Percentiles rank a stretch among this genome's conserved stretches.
Conservation (phyloP, 1,140 invertebrate genomes). For the Trypoxylus dichotomus region DNA sequence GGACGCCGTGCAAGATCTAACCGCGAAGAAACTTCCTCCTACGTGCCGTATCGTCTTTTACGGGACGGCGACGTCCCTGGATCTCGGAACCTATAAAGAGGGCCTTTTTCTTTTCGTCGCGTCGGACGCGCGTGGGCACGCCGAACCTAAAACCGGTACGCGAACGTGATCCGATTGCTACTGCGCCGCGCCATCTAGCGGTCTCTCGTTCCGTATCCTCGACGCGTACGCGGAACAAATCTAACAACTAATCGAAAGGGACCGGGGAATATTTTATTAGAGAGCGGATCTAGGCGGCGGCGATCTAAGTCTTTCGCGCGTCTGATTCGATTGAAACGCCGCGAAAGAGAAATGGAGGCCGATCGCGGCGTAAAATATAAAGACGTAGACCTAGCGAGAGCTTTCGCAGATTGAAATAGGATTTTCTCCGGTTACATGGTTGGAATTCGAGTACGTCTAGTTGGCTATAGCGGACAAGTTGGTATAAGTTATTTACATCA, state of each 20-base stretch:
- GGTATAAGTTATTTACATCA: too few relatives aligned
- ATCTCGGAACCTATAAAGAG: background rate
- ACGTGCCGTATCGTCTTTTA: background rate
- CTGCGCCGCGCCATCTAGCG: background rate
- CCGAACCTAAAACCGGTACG: background rate
- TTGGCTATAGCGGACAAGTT: too few relatives aligned
- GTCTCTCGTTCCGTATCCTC: background rate
- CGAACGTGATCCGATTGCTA: background rate
- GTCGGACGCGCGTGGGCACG: background rate
- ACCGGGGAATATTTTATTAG: background rate
- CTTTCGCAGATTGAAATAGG: too few relatives aligned
- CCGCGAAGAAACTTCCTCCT: background rate
- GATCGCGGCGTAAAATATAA: background rate
- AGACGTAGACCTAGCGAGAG: background rate
- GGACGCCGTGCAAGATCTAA: background rate
- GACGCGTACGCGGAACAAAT: background rate
- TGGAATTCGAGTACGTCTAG: too few relatives aligned
- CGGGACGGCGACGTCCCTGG: background rate
- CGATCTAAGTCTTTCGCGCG: background rate
- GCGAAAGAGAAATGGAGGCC: background rate
- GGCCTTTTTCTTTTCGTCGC: background rate
- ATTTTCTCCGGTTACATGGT: too few relatives aligned
- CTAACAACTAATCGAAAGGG: background rate
- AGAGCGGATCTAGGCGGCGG: background rate
- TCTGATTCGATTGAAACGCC: background rate